Evolutionary conservation across 2,888 invertebrate species (phyloP).

Genomic region (Ptychoptera contaminata): DNA sequence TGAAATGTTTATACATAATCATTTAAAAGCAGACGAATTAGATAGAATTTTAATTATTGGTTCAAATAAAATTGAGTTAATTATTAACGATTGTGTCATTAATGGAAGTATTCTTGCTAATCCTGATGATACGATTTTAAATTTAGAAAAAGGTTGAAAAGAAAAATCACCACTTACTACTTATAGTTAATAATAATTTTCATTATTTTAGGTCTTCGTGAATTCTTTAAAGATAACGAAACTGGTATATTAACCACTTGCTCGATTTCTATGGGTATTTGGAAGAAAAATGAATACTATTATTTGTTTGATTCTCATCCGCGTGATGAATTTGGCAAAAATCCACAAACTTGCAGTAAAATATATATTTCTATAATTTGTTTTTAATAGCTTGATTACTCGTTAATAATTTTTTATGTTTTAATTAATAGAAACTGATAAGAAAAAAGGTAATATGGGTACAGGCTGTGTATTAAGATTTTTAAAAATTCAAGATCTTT

Average conservation of each 20-base stretch:
- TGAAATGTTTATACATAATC: slow-evolving; percentile 16
- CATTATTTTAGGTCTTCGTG: slow-evolving; percentile 13
- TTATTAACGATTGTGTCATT: slow-evolving; percentile 22
- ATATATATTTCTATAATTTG: no score
- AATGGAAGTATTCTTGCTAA: slow-evolving; percentile 19
- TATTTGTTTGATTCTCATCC: slow-evolving; percentile 44
- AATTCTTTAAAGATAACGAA: slow-evolving; percentile 23
- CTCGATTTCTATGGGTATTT: slow-evolving; percentile 38
- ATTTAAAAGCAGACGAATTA: slow-evolving; percentile 23
- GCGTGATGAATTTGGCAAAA: slow-evolving; percentile 36
- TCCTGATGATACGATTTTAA: slow-evolving; percentile 10
- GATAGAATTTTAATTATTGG: slow-evolving; percentile 23
- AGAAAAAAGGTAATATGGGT: slow-evolving; percentile 7
- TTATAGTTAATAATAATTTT: not conserved
- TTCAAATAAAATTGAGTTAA: slow-evolving; percentile 19
- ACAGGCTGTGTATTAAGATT: slow-evolving; percentile 11
- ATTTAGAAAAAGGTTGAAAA: slow-evolving; percentile 12
- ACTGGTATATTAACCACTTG: slow-evolving; percentile 39
- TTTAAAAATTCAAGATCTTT: slow-evolving; percentile 13
- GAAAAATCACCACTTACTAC: not conserved
- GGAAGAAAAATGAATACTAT: slow-evolving; percentile 33
- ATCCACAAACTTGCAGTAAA: not conserved
- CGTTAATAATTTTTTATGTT: not conserved
- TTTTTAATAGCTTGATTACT: not conserved
- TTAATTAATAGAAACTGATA: not conserved